Evolutionary conservation across 30 jellyfish, hydroid and myxozoan species (phyloP).

Genomic region (Cassiopea xamachana): DNA sequence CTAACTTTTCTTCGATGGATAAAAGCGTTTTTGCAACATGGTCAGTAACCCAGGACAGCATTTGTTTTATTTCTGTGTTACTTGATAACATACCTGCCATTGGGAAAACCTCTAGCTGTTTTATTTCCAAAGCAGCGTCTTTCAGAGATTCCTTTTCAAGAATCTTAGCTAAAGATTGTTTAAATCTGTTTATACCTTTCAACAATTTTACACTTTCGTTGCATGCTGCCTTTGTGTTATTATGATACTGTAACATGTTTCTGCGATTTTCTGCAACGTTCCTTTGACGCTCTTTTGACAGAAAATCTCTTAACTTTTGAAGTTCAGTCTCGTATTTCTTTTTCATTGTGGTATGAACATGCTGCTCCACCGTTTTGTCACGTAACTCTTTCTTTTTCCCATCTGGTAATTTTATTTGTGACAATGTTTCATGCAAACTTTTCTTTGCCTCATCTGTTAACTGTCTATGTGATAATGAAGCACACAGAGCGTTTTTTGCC

Average conservation of each 20-base stretch:
- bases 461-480: too few species aligned
- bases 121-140: constrained; percentile 78
- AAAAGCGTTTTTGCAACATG: constrained; percentile 76
- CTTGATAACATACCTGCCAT: constrained; percentile 49
- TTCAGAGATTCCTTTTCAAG: constrained; percentile 70
- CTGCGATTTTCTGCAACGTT: constrained; percentile 70
- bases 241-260: constrained; percentile 54
- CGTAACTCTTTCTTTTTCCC: constrained; percentile 14
- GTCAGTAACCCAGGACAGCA: constrained; percentile 58
- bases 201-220: constrained; percentile 75
- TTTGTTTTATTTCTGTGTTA: constrained; percentile 69
- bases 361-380: constrained; percentile 27
- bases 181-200: constrained; percentile 75
- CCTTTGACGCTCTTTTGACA: constrained; percentile 71
- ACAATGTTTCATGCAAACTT: too few species aligned
- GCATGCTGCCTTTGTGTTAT: constrained; percentile 39
- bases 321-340: constrained; percentile 74
- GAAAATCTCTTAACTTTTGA: constrained; percentile 65
- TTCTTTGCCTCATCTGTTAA: too few species aligned
- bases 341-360: constrained; percentile 48
- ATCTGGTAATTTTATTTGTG: too few species aligned
- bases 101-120: constrained; percentile 67
- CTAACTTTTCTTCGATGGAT: constrained; percentile 53
- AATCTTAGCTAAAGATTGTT: constrained; percentile 69
- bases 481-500: too few species aligned